Conservation (phyloP, 2,797 vertebrate genomes). For the Leuciscus waleckii region DNA sequence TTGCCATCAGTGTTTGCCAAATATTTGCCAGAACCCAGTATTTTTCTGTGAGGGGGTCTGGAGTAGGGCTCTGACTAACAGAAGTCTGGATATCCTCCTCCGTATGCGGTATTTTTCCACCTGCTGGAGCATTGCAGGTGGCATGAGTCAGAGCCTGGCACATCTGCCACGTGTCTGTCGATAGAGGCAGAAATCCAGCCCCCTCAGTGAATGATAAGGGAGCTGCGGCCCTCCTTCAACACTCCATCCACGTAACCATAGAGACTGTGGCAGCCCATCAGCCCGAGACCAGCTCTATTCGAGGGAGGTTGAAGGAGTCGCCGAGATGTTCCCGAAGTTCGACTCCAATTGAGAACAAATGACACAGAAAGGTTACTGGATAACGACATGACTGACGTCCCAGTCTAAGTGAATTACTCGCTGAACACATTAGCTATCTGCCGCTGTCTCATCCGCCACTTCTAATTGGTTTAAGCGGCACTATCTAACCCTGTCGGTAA, state of each 20-base stretch:
- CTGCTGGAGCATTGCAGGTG: conserved; percentile 70
- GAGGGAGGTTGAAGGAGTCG: conserved; percentile 45
- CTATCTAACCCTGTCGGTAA: conserved; percentile 6
- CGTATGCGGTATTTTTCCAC: conserved; percentile 68
- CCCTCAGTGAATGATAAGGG: conserved; percentile 61
- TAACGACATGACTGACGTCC: conserved; percentile 18
- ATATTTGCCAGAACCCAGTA: background rate
- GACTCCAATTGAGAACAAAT: conserved; percentile 49
- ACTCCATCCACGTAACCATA: conserved; percentile 70
- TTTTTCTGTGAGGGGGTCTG: background rate
- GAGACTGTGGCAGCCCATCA: conserved; percentile 68
- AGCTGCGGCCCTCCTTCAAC: conserved; percentile 63
- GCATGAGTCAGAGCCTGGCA: conserved; percentile 70
- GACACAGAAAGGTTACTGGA: conserved; percentile 26
- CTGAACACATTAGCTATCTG: conserved; percentile 1
- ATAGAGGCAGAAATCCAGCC: conserved; percentile 62
- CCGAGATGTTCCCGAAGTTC: conserved; percentile 14
- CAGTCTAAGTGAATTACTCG: conserved; percentile 31
- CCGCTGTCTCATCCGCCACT: conserved; percentile 8
- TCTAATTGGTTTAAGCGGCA: conserved; percentile 27
- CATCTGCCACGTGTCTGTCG: conserved; percentile 68
- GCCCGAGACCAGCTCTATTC: conserved; percentile 50
- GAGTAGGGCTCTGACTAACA: background rate
- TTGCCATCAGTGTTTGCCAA: background rate
- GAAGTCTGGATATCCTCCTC: conserved; percentile 29